A percentile compares a stretch with the other conserved stretches of the same genome.
Evolutionary conservation across 2,888 invertebrate species (phyloP).

Genomic region (Vesta saturnalis): DNA sequence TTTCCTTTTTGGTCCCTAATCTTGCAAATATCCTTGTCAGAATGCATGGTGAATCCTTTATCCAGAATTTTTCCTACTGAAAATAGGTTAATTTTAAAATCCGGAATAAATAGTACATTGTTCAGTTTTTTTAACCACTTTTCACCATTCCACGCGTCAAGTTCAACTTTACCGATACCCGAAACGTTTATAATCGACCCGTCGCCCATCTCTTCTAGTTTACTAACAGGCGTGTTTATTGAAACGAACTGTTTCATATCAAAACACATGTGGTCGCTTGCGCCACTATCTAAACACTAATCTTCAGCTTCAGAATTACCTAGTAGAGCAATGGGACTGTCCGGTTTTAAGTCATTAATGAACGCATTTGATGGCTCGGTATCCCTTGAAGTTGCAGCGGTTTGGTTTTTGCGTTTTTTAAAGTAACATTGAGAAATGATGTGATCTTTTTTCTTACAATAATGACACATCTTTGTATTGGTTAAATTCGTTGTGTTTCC

Average conservation of each 20-base stretch:
- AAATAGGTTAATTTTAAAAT: too few species aligned
- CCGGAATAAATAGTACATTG: constrained; percentile 27
- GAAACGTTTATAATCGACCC: constrained; percentile 28
- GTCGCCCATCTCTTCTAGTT: constrained; percentile 10
- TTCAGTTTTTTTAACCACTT: constrained; percentile 24
- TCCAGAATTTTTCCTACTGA: too few species aligned
- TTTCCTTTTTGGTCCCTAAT: too few species aligned
- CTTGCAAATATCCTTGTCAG: background rate
- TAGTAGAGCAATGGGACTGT: background rate
- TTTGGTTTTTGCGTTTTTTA: constrained; percentile 35
- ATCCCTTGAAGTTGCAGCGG: constrained; percentile 8
- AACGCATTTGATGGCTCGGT: background rate
- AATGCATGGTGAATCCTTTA: constrained; percentile 26
- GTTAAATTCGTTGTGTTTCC: constrained; percentile 21
- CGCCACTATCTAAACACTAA: constrained; percentile 41
- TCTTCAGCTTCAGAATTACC: background rate
- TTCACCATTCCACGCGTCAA: constrained; percentile 11
- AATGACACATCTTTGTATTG: constrained; percentile 27
- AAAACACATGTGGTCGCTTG: constrained; percentile 42
- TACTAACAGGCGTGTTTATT: background rate
- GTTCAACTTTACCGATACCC: constrained; percentile 26
- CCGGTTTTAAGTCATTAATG: background rate
- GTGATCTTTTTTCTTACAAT: constrained; percentile 12
- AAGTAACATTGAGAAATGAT: constrained; percentile 32
- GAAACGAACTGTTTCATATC: constrained; percentile 3